A percentile compares a stretch with the other conserved stretches of the same genome.
Evolutionary conservation across 2,888 invertebrate genomes (phyloP).

Genomic region (Lasioglossum marginatum): DNA sequence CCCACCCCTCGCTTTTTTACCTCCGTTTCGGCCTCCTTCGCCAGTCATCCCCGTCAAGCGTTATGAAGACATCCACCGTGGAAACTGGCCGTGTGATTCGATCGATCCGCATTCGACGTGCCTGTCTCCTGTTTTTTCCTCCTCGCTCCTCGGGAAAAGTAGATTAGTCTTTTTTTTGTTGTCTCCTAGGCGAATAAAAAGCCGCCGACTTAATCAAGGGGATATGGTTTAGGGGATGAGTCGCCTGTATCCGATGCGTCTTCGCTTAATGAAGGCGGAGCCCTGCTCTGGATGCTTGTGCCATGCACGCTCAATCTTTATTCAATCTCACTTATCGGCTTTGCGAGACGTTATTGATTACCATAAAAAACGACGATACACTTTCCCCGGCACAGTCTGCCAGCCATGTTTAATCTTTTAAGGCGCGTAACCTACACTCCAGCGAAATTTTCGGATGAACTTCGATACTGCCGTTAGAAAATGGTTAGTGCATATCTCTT

Average conservation of each 20-base stretch:
- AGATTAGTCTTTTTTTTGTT: not conserved
- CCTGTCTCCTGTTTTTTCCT: not conserved
- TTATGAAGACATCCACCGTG: constrained; percentile 46
- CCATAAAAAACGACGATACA: not conserved
- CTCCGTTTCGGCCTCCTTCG: constrained; percentile 10
- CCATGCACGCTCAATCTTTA: not conserved
- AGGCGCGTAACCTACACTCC: not conserved
- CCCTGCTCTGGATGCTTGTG: not conserved
- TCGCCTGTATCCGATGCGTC: not conserved
- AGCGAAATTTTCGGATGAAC: not conserved
- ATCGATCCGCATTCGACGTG: constrained; percentile 12
- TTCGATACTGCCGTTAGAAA: not conserved
- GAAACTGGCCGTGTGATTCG: constrained; percentile 16
- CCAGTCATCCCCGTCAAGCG: constrained; percentile 45
- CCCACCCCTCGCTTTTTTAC: not conserved
- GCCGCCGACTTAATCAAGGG: constrained; percentile 26
- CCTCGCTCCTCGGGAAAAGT: constrained; percentile 2
- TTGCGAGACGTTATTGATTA: constrained; percentile 13
- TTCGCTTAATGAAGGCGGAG: constrained; percentile 6
- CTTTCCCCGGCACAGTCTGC: not conserved
- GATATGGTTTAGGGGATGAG: not conserved
- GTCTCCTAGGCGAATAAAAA: constrained; percentile 5
- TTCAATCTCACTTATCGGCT: constrained; percentile 11
- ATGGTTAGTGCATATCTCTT: not conserved
- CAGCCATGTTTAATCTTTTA: not conserved